phyloP scores from a whole-genome alignment of 1,140 invertebrate species.

The Drosophila sp. region DNA sequence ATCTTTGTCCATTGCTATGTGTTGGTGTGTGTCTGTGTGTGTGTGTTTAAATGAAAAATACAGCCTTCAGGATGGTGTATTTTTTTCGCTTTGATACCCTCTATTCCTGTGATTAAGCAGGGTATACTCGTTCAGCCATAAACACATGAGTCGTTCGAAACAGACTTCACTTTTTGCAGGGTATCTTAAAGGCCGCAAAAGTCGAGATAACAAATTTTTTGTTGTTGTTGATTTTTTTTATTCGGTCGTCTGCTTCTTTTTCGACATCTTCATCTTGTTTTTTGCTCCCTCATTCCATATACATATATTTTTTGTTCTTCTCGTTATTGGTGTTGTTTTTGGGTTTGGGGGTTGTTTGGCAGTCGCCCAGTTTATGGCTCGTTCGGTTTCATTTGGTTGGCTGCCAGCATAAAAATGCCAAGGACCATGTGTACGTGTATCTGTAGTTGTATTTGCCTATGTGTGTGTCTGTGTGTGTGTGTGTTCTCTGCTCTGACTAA shows the following conservation, averaged over 20 bases:
- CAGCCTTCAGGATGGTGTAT: slow-evolving; percentile 27
- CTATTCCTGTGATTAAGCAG: not conserved
- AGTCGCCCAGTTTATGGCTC: slow-evolving; percentile 71
- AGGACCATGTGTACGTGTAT: slow-evolving; percentile 32
- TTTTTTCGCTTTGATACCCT: not conserved
- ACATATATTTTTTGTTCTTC: not conserved
- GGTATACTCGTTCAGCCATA: no score
- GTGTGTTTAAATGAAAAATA: slow-evolving; percentile 59
- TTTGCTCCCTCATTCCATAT: not conserved
- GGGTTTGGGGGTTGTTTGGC: slow-evolving; percentile 64
- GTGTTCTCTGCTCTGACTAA: slow-evolving; percentile 39
- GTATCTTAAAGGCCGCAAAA: not conserved
- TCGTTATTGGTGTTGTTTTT: slow-evolving; percentile 12
- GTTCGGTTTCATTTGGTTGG: slow-evolving; percentile 79
- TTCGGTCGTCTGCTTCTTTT: slow-evolving; percentile 2
- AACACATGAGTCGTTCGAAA: no score
- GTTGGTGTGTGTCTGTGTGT: slow-evolving; percentile 7
- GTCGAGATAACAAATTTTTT: not conserved
- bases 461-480: slow-evolving; percentile 41
- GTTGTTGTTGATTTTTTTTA: not conserved
- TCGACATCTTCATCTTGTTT: slow-evolving; percentile 12
- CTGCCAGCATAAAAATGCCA: slow-evolving; percentile 74
- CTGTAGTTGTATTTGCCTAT: slow-evolving; percentile 29
- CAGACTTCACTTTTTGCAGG: not conserved
- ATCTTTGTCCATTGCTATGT: slow-evolving; percentile 79